Base-by-base conservation (phyloP, 1,140 invertebrate species). In the Nephotettix cincticeps region DNA sequence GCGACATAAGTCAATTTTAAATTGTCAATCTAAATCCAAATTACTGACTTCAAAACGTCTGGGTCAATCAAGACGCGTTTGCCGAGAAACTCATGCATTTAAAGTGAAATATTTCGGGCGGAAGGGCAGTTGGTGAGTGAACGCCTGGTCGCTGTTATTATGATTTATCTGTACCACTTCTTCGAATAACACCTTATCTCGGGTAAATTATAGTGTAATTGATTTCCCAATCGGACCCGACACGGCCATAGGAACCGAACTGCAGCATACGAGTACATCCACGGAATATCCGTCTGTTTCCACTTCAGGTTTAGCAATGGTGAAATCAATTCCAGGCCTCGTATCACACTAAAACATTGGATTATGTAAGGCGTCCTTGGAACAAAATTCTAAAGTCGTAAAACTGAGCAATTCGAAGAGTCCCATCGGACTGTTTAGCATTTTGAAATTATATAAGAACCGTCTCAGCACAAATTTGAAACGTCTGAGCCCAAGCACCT, bases 1-100 rank as follows among this genome's bases (percentile, higher is more conserved):
- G 56, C 23, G 56, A 61, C 56, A 61, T 61, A 61, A 61, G 56
- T 61, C 56, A 61, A 61, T 61, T 61, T 61, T 61, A 61, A 61
- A 61, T 61, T 61, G 56, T 61, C 56, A 61, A 29, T 61, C 56
- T 61, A 29, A 29, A 61, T 25, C 21, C 6, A 61, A 61, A 61
- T 61, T 61, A 61, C 21, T 25, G 56, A 29, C 56, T 61, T 25
- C 23, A 61, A 36, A 61, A 61, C 56, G 21, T 61, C 23, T 61
- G 56, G 21, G 56, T 61, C 56, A 61, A 61, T 61, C 56, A 61
- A 61, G 56, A 61, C 21, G 56, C 23, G 56, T 28, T 29, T 23
- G 23, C 21, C 14, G 56, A 29, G 56, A 61, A 61, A 61, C 56
- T 61, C 56, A 61, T 61, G 56, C 56, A 61, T 61, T 61, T 61